Evolutionary conservation across 1,140 invertebrate genomes (phyloP).

Genomic region (Pollicipes pollicipes): DNA sequence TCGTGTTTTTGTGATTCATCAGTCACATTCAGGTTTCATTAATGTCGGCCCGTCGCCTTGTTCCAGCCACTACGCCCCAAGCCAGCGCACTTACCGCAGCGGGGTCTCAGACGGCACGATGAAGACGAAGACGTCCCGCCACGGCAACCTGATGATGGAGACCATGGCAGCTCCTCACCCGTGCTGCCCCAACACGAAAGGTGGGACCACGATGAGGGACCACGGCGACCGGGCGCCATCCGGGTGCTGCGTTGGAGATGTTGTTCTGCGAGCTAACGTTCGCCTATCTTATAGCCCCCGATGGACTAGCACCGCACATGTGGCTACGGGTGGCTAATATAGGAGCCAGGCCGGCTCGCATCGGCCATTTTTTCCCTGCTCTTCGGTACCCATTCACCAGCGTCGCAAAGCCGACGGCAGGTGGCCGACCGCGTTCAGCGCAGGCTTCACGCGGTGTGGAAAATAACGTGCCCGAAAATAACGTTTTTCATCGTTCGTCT

Average conservation of each 20-base stretch:
- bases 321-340: too few relatives aligned
- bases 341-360: too few relatives aligned
- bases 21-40: neutral
- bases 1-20: too few relatives aligned
- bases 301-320: too few relatives aligned
- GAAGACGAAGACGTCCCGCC: slow-evolving; percentile 39
- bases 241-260: too few relatives aligned
- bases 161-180: slow-evolving; percentile 75
- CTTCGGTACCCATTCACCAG: too few relatives aligned
- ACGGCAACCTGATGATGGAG: slow-evolving; percentile 56
- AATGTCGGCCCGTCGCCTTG: neutral
- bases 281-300: neutral
- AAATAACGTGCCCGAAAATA: too few relatives aligned
- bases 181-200: slow-evolving; percentile 66
- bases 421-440: too few relatives aligned
- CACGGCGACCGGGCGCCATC: neutral
- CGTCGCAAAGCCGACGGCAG: too few relatives aligned
- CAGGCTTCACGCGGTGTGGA: too few relatives aligned
- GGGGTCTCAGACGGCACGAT: slow-evolving; percentile 15
- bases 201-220: neutral
- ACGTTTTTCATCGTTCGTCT: too few relatives aligned
- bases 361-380: neutral
- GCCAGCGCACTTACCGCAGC: slow-evolving; percentile 6
- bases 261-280: neutral
- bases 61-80: slow-evolving; percentile 17